Percentiles rank a stretch among this genome's conserved stretches.
Conservation (phyloP, 2,113 vertebrate genomes). For the Ageneiosus marmoratus region DNA sequence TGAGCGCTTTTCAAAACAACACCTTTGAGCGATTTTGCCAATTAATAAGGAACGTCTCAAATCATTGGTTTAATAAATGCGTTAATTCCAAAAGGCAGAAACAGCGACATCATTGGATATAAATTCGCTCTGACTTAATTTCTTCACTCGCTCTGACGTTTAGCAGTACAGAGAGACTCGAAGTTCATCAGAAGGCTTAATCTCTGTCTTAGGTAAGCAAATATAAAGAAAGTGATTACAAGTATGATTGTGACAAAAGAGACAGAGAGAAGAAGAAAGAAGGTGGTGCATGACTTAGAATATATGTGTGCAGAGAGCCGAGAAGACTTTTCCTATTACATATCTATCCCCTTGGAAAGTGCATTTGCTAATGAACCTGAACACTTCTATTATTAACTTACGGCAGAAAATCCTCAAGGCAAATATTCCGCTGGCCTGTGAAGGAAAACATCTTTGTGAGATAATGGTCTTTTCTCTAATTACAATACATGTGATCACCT, state of each 20-base stretch:
- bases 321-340: conserved; percentile 65
- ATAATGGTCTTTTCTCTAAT: conserved; percentile 78
- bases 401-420: conserved; percentile 73
- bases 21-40: conserved; percentile 60
- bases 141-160: conserved; percentile 60
- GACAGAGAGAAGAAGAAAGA: conserved; percentile 39
- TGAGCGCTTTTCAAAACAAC: conserved; percentile 48
- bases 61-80: conserved; percentile 75
- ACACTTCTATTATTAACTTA: conserved; percentile 84
- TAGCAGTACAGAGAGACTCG: conserved; percentile 36
- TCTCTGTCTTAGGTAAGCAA: conserved; percentile 19
- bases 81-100: conserved; percentile 69
- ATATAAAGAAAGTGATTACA: conserved; percentile 29
- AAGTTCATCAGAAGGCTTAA: conserved; percentile 49
- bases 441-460: conserved; percentile 82
- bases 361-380: conserved; percentile 77
- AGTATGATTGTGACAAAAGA: conserved; percentile 42
- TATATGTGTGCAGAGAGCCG: conserved; percentile 23
- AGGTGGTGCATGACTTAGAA: conserved; percentile 33
- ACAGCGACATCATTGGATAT: conserved; percentile 68
- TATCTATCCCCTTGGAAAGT: conserved; percentile 74
- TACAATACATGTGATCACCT: conserved; percentile 69
- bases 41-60: conserved; percentile 69
- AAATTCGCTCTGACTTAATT: conserved; percentile 70
- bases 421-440: conserved; percentile 70